Evolutionary conservation across 2,797 vertebrate genomes (phyloP), one percentile per base, ranked within the genome.

Genomic region (Pangasius sanitwongsei): DNA sequence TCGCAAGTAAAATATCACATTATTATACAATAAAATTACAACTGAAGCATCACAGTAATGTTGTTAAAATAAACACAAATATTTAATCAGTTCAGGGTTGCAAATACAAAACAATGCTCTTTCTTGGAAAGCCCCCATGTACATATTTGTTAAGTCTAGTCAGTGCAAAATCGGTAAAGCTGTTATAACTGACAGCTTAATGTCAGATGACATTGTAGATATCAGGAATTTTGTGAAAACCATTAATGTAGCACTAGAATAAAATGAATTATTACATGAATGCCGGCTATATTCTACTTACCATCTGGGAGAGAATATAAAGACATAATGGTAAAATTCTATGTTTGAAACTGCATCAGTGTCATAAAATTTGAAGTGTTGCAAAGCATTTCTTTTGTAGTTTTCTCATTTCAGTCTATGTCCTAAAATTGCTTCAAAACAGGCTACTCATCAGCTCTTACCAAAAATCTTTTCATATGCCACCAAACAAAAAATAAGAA

Each of bases 41-140:
- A 37, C 23, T 6, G 16, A 82, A 48, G 67, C 34, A 81, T 25
- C 80, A 87, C 85, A 78, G 34, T 34, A 28, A 34, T 83, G 23
- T 85, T 80, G 81, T 89, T 87, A 87, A 89, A 89, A 80, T 44
- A 82, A 82, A 81, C 48, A 83, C 48, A 80, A 61, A 85, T 87
- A 80, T 90, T 90, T 78, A 87, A 85, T 85, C 37, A 80, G 61
- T 63, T 85, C 89, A 87, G 25, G 72, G 86, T 80, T 70, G 48
- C 70, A 78, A 55, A 57, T 77, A 77, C 34, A 87, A 83, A 57
- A 48, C 31, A 63, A 37, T 80, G 48, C 12, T 41, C 20, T 75
- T 82, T 48, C 15, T 34, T 81, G 72, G 8, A 78, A 75, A 18
- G 41, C 7, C 31, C 80, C 31, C 44, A 72, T 25, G 44, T 74